Conservation (phyloP, 2,888 invertebrate species). For the Folsomia candida region DNA sequence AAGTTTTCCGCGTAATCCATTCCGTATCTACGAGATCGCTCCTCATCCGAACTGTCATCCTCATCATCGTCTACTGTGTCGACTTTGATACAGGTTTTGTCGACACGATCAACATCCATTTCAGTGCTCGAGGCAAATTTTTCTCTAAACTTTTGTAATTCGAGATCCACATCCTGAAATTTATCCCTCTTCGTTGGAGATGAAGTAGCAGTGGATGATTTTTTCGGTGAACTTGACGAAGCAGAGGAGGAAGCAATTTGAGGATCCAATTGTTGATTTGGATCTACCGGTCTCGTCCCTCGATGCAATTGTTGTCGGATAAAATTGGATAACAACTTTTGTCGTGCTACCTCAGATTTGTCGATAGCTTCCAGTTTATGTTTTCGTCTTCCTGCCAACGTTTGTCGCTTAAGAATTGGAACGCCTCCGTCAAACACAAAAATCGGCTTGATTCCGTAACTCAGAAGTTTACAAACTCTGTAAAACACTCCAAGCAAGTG, state of each 20-base stretch:
- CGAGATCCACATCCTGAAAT: conserved; percentile 15
- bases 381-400: conserved; percentile 75
- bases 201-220: conserved; percentile 10
- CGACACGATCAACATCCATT: conserved; percentile 26
- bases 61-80: conserved; percentile 54
- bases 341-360: conserved; percentile 70
- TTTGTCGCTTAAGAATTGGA: conserved; percentile 85
- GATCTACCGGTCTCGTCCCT: conserved; percentile 32
- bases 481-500: conserved; percentile 91
- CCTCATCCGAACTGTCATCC: conserved; percentile 54
- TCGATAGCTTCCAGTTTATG: conserved; percentile 68
- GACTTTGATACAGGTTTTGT: background rate
- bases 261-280: conserved; percentile 2
- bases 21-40: conserved; percentile 35
- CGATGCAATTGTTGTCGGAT: conserved; percentile 44
- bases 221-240: conserved; percentile 6
- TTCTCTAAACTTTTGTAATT: conserved; percentile 39
- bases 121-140: conserved; percentile 26
- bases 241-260: background rate
- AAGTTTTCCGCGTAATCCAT: conserved; percentile 56
- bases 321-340: conserved; percentile 66
- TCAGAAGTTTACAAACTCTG: conserved; percentile 90
- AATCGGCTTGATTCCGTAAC: conserved; percentile 90
- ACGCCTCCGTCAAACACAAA: conserved; percentile 98
- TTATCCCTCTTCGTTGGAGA: conserved; percentile 22